Evolutionary conservation across 2,888 invertebrate species (phyloP), one percentile per base, ranked within the genome.

Genomic region (Tetropium fuscum): DNA sequence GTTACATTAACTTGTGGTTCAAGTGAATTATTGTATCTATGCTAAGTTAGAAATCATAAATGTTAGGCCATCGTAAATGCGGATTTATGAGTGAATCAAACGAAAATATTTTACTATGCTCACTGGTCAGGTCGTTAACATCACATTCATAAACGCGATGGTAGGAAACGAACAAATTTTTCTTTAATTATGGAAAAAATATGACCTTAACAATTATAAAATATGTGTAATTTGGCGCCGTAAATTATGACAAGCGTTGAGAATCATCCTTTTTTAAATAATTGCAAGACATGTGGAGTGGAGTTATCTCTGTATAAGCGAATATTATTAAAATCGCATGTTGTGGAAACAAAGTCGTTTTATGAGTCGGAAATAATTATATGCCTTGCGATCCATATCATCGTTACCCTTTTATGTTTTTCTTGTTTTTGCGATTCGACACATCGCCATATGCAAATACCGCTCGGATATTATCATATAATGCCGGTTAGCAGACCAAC

Each of bases 1-100:
- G 70, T 74, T 74, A 74, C 71, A 67, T 71, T 69, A 68, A 67
- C 64, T 67, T 65, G 60, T 54, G 56, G 62, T 61, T 44, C 30
- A 36, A 57, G 62, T 66, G 66, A 63, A 59, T 41, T 67, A 67
- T 63, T 30, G 48, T 32, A 19, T n/a, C 22, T 49, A 53, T 38
- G 47, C 53, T 53, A 30, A 54, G 49, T 53, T 62, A 62, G 59
- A 60, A 58, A 65, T 47, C 44, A 55, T 58, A 53, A 58, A 53
- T 48, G 55, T 61, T 55, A 40, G 56, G 49, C 19, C 47, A 44
- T 60, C 53, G 45, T 49, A 38, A 47, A 51, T 0, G 11, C 38
- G 11, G 19, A 58, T 60, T 54, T 60, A 60, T 63, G 40, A 36
- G 8, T n/a, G 27, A 25, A 43, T 6, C 13, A 15, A 36, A 34